Percentiles rank a stretch among this genome's conserved stretches.
Evolutionary conservation across 2,113 vertebrate genomes (phyloP).

Genomic region (Lepisosteus osseus): DNA sequence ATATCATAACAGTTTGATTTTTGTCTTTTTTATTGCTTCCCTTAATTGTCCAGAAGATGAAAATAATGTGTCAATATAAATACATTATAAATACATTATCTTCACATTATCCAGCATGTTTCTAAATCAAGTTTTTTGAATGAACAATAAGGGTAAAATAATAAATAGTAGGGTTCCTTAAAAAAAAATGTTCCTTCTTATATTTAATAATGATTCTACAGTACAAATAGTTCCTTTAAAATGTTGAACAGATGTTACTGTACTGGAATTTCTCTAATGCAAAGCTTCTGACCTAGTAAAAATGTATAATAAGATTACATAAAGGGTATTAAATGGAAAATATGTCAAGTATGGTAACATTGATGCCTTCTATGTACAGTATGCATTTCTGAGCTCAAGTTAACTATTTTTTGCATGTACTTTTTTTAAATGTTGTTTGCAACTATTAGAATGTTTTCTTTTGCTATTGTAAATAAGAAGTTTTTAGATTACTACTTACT

Average conservation of each 20-base stretch:
- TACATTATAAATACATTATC: no score
- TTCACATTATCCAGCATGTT: no score
- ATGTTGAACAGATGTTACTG: background rate
- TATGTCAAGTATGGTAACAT: background rate
- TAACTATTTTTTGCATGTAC: background rate
- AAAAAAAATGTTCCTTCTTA: no score
- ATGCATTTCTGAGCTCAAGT: no score
- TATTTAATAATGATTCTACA: background rate
- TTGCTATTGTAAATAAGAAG: background rate
- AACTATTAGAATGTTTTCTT: background rate
- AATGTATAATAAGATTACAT: constrained; percentile 6
- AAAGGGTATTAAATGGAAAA: background rate
- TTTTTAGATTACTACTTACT: background rate
- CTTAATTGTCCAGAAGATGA: no score
- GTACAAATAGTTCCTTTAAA: background rate
- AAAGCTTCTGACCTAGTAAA: background rate
- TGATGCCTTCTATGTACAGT: background rate
- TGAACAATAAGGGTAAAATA: no score
- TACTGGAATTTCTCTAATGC: background rate
- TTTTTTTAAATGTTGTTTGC: background rate
- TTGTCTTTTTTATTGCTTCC: no score
- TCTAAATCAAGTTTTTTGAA: no score
- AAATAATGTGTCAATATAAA: no score
- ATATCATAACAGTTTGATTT: no score
- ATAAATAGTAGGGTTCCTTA: no score